Evolutionary conservation across 1,140 invertebrate species (phyloP), one percentile per base, ranked within the genome.

Genomic region (Penaeus indicus): DNA sequence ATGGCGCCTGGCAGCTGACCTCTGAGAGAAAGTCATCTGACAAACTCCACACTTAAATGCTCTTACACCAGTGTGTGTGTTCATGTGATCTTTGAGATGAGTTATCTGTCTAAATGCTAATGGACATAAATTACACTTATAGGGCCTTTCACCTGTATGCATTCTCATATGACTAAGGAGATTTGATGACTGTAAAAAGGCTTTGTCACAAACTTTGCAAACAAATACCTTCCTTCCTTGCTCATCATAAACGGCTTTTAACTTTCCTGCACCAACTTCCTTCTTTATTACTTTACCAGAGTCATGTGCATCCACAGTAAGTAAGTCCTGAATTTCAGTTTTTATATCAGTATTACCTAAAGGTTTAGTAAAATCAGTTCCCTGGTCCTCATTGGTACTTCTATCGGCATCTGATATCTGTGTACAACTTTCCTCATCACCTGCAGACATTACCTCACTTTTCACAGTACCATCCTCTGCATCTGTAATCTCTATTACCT

Each of bases 41-140:
- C 84, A 85, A 13, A 19, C 61, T 27, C 69, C 61, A 63, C 84
- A 85, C 10, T 78, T 78, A 61, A 72, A 85, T 21, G 69, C 54
- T 32, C 62, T 85, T 11, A 85, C 18, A 27, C 84, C 84, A 4
- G 84, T 85, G 75, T 85, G 84, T 32, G 25, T 85, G 62, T 25
- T 61, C 84, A 85, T 85, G 21, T 85, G 84, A 62, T 85, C 84
- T 38, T 85, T 85, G 21, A 85, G 60, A 38, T 85, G 84, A 62
- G 84, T 85, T 27, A 85, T 85, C 42, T 85, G 84, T n/a, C 38
- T 85, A 78, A 85, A 85, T 7, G 69, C 84, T 19, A 25, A 42
- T 60, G 47, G 27, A 63, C 84, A 85, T 38, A 78, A 13, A 22
- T 85, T 85, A 69, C 84, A 85, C 62, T 78, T 62, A 32, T 85